These are phyloP conservation scores for Tetanocera ferruginea DNA, from an alignment of 2,888 invertebrate species.

Conservation along the genomic window DNA sequence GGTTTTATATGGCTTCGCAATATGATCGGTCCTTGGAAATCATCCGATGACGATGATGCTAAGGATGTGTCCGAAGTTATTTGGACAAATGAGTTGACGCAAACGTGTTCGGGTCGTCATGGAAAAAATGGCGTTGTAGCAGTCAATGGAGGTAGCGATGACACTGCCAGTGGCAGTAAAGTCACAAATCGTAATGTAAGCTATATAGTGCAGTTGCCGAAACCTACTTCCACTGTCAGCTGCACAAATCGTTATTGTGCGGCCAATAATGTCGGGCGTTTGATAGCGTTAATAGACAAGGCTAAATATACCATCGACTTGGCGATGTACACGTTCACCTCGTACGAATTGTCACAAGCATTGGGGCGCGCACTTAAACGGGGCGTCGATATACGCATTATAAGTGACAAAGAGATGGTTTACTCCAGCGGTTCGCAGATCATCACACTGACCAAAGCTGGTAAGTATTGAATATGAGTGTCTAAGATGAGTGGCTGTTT, in stretches of 20 bases:
- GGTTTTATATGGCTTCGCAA: conserved; percentile 41
- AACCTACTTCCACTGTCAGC: not conserved
- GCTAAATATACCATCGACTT: conserved; percentile 62
- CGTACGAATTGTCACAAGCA: conserved; percentile 49
- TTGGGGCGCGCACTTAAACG: conserved; percentile 56
- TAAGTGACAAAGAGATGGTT: conserved; percentile 62
- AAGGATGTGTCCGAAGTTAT: conserved; percentile 49
- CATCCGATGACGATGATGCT: not conserved
- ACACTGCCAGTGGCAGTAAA: not conserved
- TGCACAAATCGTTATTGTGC: conserved; percentile 51
- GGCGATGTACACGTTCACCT: conserved; percentile 64
- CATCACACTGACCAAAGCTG: conserved; percentile 45
- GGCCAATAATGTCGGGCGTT: conserved; percentile 48
- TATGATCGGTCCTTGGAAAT: not conserved
- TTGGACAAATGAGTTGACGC: conserved; percentile 53
- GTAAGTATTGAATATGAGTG: conserved; percentile 42
- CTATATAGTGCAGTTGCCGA: not conserved
- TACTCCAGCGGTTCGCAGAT: conserved; percentile 54
- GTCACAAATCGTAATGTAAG: not conserved
- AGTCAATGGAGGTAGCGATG: not conserved
- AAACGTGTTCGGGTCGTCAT: conserved; percentile 45
- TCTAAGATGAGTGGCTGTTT: too few species aligned
- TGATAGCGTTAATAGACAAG: conserved; percentile 55
- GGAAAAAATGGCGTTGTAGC: not conserved
- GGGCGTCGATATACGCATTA: conserved; percentile 58